Base-by-base conservation (phyloP, 1,140 invertebrate genomes). In the Calephelis nemesis region DNA sequence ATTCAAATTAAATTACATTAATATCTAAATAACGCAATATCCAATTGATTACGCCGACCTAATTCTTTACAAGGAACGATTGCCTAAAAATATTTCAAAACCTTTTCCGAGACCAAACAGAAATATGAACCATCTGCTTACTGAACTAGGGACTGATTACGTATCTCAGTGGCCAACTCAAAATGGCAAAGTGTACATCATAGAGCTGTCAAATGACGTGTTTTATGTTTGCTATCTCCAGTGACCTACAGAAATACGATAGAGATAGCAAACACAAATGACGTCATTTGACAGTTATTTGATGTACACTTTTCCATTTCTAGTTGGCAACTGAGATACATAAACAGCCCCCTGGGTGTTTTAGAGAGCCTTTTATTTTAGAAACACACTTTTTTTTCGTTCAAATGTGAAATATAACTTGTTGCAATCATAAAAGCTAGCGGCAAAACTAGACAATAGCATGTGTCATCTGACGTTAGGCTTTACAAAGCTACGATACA, bases 381-480 rank as follows among this genome's bases (percentile, higher is more conserved):
- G 71, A 76, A 80, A 75, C 78, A 78, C 75, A 48, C 71, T 73
- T 82, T 81, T 76, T 81, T 73, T 81, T 74, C 70, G 74, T 58
- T 58, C 52, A 77, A 77, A 79, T 74, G 74, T 73, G 76, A 77
- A 76, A 78, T 80, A 82, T 83, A 82, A 86, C 85, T 90, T 88
- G 87, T 90, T 90, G 87, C 85, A 73, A 78, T 82, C 79, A 84
- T 87, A 83, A 84, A 87, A 83, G 79, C 75, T 79, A 70, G 73
- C 79, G 74, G 71, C 72, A 77, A 83, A 84, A 81, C 80, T 79
- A 86, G 81, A 89, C 85, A 88, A 89, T 87, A 71, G 84, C 81
- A 83, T 74, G 83, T 85, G 84, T 85, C 84, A 85, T 83, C 62
- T 75, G 72, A 80, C 73, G 77, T 84, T 85, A 85, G 79, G 82